A percentile compares a stretch with the other conserved stretches of the same genome.
phyloP scores from a whole-genome alignment of 2,113 vertebrate genomes.

The Craseonycteris thonglongyai region DNA sequence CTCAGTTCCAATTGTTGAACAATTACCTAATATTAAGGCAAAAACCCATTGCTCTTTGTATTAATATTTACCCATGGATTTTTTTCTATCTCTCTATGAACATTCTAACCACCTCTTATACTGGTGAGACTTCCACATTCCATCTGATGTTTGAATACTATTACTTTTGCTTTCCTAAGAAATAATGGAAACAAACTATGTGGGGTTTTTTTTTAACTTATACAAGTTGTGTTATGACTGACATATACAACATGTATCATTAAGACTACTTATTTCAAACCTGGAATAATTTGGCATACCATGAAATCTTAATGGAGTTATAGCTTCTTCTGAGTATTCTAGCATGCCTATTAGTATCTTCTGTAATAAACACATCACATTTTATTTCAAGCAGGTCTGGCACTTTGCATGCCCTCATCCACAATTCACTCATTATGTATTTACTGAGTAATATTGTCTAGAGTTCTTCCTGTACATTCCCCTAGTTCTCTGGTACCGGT shows the following conservation, averaged over 20 bases:
- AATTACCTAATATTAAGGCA: background rate
- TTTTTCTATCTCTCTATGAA: background rate
- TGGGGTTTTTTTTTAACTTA: background rate
- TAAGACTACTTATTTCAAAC: background rate
- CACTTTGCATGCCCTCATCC: constrained; percentile 3
- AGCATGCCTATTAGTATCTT: constrained; percentile 8
- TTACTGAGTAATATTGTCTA: constrained; percentile 17
- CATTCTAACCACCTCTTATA: too few species aligned
- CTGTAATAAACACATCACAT: constrained; percentile 36
- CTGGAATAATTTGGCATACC: background rate
- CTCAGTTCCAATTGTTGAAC: background rate
- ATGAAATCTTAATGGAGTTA: background rate
- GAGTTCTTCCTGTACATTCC: background rate
- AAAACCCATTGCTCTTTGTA: background rate
- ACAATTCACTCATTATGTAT: constrained; percentile 1
- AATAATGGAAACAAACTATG: background rate
- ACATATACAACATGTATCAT: background rate
- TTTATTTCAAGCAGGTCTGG: constrained; percentile 25
- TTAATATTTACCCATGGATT: background rate
- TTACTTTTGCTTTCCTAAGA: background rate
- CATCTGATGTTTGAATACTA: background rate
- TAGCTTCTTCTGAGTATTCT: background rate
- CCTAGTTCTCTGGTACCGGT: background rate
- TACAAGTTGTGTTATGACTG: background rate
- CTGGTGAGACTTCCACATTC: background rate